Evolutionary conservation across 92 coral and sea anemone species (phyloP), one percentile per base, ranked within the genome.

Genomic region (Actinernus sp.): DNA sequence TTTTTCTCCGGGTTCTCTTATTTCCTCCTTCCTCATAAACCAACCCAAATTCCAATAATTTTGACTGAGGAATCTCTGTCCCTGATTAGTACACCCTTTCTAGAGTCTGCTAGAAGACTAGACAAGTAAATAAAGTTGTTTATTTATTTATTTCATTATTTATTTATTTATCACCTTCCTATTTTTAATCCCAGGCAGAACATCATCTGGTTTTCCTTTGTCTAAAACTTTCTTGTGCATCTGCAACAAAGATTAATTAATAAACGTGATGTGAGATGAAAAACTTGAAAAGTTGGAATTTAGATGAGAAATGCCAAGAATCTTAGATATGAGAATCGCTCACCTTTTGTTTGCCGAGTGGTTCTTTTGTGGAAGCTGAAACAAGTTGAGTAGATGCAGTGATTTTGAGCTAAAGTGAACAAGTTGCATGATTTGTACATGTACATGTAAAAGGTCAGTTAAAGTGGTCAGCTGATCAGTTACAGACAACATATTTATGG

Each of bases 161-260:
- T n/a, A n/a, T n/a, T n/a, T n/a, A n/a, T 25, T 1, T 28, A 34
- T 9, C 71, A 93, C 98, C 76, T 87, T 94, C 69, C 83, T 94
- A 32, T 66, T 84, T 57, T 90, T 94, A 26, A 91, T 76, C 18
- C 97, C 98, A 44, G 88, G 95, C 72, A 91, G 71, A 3, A 81
- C 89, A 36, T 94, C 98, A 45, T 94, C 98, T 33, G 98, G 98
- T 59, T 87, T 94, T 16, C 98, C 98, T 77, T 94, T 94, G 62
- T 94, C 98, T 72, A 94, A 63, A 22, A 94, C 97, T 55, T 94
- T 94, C 65, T 88, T 94, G 59, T 94, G 98, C 98, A 94, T 94
- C 98, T 94, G 43, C 10, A 40, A 1, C 20, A 54, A 21, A 21
- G 16, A 3, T 17, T 17, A 22, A 26, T n/a, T 18, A 26, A 1